Conservation (phyloP, 2,888 invertebrate genomes). For the Hirtodrosophila alboralis region DNA sequence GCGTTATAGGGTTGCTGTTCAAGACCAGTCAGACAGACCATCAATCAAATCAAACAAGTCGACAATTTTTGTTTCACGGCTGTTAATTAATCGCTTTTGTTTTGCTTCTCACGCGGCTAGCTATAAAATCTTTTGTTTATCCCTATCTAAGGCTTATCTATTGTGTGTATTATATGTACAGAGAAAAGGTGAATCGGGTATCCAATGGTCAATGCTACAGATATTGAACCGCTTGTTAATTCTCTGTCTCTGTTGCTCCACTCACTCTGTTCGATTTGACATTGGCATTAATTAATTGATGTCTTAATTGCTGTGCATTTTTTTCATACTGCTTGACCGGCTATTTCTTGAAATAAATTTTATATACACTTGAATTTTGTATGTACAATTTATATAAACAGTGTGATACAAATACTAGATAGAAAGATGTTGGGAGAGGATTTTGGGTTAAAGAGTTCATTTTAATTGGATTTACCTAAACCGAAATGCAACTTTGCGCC, state of each 20-base stretch:
- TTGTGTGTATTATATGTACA: slow-evolving; percentile 46
- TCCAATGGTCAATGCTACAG: slow-evolving; percentile 48
- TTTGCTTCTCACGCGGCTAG: slow-evolving; percentile 12
- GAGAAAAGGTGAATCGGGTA: slow-evolving; percentile 14
- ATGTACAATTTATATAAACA: slow-evolving; percentile 31
- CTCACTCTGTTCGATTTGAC: slow-evolving; percentile 57
- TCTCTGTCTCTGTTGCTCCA: slow-evolving; percentile 27
- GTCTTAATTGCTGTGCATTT: slow-evolving; percentile 54
- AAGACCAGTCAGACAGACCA: slow-evolving; percentile 14
- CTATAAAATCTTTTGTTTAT: slow-evolving; percentile 30
- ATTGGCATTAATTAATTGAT: slow-evolving; percentile 81
- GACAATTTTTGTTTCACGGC: slow-evolving; percentile 21
- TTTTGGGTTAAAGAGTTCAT: slow-evolving; percentile 18
- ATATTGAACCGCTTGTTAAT: slow-evolving; percentile 53
- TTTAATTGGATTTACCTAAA: slow-evolving; percentile 88
- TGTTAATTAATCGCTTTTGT: slow-evolving; percentile 62
- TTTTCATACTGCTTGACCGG: slow-evolving; percentile 31
- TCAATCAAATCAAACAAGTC: slow-evolving; percentile 38
- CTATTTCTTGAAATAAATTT: slow-evolving; percentile 31
- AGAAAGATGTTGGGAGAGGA: background rate
- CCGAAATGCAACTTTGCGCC: slow-evolving; percentile 95
- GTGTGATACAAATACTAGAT: slow-evolving; percentile 2
- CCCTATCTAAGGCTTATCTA: slow-evolving; percentile 15
- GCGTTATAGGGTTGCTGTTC: slow-evolving; percentile 6
- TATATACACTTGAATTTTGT: slow-evolving; percentile 28